These are phyloP conservation scores for Allochrocebus solatus DNA, from an alignment of 2,797 vertebrate species.

Conservation along the genomic window DNA sequence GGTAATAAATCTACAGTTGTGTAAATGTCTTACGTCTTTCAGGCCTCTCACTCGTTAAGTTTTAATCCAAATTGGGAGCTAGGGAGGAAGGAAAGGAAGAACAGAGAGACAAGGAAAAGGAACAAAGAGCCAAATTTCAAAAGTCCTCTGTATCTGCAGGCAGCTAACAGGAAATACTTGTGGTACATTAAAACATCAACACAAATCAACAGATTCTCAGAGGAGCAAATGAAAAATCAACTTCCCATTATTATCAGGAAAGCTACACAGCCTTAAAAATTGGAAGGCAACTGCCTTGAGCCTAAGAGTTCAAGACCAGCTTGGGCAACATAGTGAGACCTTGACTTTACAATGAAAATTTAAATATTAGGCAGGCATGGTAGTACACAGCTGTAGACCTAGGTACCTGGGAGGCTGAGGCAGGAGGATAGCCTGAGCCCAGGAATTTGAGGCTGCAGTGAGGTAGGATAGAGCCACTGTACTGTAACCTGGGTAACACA, in stretches of 20 bases:
- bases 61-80: conserved; percentile 63
- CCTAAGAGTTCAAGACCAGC: not conserved
- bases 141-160: not conserved
- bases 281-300: not conserved
- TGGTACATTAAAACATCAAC: not conserved
- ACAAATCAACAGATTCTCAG: not conserved
- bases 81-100: not conserved
- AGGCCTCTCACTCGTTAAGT: conserved; percentile 64
- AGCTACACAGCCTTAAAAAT: not conserved
- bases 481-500: not conserved
- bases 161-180: not conserved
- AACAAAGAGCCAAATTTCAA: not conserved
- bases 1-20: conserved; percentile 54
- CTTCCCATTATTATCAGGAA: conserved; percentile 20
- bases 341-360: not conserved
- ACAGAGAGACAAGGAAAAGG: not conserved
- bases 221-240: conserved; percentile 12
- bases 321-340: not conserved
- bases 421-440: not conserved
- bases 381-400: not conserved
- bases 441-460: not conserved
- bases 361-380: not conserved
- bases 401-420: not conserved
- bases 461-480: not conserved
- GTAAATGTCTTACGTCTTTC: conserved; percentile 59